phyloP scores from a whole-genome alignment of 2,113 vertebrate genomes.

The Odontesthes bonariensis region DNA sequence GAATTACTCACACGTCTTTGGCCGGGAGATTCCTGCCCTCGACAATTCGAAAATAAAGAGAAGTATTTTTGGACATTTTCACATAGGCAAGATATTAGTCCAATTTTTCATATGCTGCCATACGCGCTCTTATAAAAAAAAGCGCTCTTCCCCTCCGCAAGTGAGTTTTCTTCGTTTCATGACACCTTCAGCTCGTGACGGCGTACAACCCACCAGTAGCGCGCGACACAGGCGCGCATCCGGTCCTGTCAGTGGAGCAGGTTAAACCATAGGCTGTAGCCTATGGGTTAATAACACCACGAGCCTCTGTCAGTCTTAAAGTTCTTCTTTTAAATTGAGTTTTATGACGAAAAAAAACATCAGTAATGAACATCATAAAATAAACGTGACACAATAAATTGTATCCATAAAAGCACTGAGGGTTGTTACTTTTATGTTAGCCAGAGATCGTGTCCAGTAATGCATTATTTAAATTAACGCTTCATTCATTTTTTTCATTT shows the following conservation, averaged over 20 bases:
- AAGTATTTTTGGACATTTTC: constrained; percentile 87
- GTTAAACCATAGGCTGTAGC: not conserved
- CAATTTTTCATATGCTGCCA: constrained; percentile 55
- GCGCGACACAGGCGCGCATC: constrained; percentile 52
- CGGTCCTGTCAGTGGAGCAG: constrained; percentile 8
- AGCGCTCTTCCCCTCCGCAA: constrained; percentile 55
- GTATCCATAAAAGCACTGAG: not conserved
- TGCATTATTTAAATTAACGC: not conserved
- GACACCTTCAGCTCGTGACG: constrained; percentile 71
- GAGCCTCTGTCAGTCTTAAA: not conserved
- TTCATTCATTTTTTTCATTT: not conserved
- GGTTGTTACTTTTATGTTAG: not conserved
- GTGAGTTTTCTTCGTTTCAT: constrained; percentile 71
- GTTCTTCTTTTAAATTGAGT: not conserved
- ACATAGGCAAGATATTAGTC: constrained; percentile 30
- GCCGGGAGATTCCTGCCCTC: constrained; percentile 91
- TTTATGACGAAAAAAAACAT: not conserved
- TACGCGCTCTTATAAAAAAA: constrained; percentile 57
- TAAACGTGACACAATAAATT: not conserved
- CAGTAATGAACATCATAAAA: not conserved
- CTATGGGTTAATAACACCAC: not conserved
- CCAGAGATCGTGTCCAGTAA: too few species aligned
- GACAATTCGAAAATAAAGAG: constrained; percentile 90
- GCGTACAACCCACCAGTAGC: constrained; percentile 65
- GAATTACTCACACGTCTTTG: constrained; percentile 91